phyloP scores from a whole-genome alignment of 2,113 vertebrate genomes.

The Aldabrachelys gigantea region DNA sequence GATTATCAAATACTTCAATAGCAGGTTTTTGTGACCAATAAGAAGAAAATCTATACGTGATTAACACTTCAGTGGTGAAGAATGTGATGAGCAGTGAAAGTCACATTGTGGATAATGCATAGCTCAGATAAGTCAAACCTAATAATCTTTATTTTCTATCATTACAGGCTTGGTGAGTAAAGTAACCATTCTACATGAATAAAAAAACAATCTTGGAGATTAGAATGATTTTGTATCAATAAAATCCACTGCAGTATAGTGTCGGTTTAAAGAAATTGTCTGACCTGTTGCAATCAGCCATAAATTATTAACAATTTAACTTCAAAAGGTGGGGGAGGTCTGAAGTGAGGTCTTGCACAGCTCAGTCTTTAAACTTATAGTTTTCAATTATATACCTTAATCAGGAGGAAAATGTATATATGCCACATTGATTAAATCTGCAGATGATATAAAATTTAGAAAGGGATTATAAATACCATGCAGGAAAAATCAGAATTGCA shows the following conservation, averaged over 20 bases:
- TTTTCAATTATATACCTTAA: not conserved
- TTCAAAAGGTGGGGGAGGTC: not conserved
- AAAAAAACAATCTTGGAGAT: not conserved
- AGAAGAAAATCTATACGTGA: not conserved
- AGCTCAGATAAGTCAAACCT: not conserved
- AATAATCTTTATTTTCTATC: not conserved
- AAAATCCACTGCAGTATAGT: not conserved
- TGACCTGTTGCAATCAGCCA: slow-evolving; percentile 37
- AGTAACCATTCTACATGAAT: not conserved
- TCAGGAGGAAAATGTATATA: not conserved
- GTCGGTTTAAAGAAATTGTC: not conserved
- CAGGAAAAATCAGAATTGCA: not conserved
- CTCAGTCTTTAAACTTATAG: not conserved
- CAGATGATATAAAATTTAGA: not conserved
- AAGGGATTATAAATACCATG: not conserved
- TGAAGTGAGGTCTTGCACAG: slow-evolving; percentile 34
- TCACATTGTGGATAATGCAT: not conserved
- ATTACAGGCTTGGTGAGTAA: not conserved
- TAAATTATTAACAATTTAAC: slow-evolving; percentile 44
- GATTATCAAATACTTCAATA: not conserved
- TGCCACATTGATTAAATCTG: not conserved
- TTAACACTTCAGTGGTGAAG: not conserved
- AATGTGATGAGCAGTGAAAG: not conserved
- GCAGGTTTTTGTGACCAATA: not conserved
- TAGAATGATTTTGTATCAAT: not conserved